Evolutionary conservation across 1,140 invertebrate species (phyloP).

Genomic region (Teleopsis dalmanni): DNA sequence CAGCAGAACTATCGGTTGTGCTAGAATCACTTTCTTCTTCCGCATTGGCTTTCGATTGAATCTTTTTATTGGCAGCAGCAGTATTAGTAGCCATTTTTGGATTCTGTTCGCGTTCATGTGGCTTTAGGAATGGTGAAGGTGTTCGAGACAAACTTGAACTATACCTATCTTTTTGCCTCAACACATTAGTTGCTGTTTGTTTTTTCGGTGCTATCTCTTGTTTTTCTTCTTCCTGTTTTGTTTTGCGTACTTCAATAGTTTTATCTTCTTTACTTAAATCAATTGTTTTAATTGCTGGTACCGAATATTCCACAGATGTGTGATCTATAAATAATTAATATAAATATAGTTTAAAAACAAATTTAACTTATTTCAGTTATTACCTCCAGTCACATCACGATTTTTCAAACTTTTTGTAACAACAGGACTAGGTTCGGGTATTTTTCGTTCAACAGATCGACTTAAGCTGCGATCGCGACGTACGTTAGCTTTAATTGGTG

Average conservation of each 20-base stretch:
- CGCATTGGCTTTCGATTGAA: conserved; percentile 27
- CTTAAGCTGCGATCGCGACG: conserved; percentile 3
- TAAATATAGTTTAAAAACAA: neutral
- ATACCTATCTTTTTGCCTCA: conserved; percentile 31
- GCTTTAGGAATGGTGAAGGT: conserved; percentile 71
- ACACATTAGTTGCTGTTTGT: neutral
- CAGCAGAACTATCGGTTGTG: conserved; percentile 32
- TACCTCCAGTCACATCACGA: neutral
- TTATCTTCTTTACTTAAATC: conserved; percentile 46
- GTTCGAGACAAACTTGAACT: conserved; percentile 63
- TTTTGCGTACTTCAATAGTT: conserved; percentile 26
- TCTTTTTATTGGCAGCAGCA: conserved; percentile 28
- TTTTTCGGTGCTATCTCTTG: conserved; percentile 1
- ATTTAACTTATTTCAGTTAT: neutral
- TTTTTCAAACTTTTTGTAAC: conserved; percentile 6
- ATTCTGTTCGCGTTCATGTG: conserved; percentile 50
- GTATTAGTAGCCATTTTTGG: neutral
- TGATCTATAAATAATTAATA: conserved; percentile 19
- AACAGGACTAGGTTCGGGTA: neutral
- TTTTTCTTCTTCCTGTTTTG: conserved; percentile 17
- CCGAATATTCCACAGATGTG: conserved; percentile 32
- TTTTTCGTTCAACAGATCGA: conserved; percentile 5
- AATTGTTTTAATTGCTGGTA: conserved; percentile 33
- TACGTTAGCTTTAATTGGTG: neutral
- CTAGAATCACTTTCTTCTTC: conserved; percentile 35